phyloP scores from a whole-genome alignment of 1,140 invertebrate genomes.

The Drosophila murphyi region DNA sequence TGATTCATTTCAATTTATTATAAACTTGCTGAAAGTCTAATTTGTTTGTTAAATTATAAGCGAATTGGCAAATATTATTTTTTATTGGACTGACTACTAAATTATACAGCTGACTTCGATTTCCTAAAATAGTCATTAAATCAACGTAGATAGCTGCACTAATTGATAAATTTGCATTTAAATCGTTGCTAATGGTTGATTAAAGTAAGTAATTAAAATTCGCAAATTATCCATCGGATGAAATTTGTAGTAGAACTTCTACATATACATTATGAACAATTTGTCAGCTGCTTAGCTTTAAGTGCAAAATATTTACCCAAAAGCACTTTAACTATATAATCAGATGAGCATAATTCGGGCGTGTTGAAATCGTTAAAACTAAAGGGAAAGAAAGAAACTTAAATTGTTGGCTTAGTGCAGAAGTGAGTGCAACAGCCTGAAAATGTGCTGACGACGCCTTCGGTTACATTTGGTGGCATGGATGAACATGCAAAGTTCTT shows the following conservation, averaged over 20 bases:
- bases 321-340: background rate
- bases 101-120: background rate
- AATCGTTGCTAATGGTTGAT: background rate
- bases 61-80: background rate
- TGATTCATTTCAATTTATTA: background rate
- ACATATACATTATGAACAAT: background rate
- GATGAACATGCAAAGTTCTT: constrained; percentile 41
- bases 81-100: background rate
- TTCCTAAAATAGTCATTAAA: constrained; percentile 6
- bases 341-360: constrained; percentile 8
- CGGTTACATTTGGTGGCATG: constrained; percentile 33
- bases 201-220: background rate
- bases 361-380: background rate
- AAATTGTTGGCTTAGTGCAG: constrained; percentile 11
- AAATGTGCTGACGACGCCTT: constrained; percentile 44
- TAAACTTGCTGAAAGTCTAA: background rate
- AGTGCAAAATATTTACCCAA: background rate
- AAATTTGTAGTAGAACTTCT: background rate
- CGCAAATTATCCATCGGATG: background rate
- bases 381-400: background rate
- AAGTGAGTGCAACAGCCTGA: constrained; percentile 39
- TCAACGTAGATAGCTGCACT: background rate
- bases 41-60: background rate
- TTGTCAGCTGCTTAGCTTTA: background rate
- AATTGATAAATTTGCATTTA: background rate